These are phyloP conservation scores for Neopipo cinnamomea DNA, from an alignment of 2,113 vertebrate genomes.

Conservation along the genomic window DNA sequence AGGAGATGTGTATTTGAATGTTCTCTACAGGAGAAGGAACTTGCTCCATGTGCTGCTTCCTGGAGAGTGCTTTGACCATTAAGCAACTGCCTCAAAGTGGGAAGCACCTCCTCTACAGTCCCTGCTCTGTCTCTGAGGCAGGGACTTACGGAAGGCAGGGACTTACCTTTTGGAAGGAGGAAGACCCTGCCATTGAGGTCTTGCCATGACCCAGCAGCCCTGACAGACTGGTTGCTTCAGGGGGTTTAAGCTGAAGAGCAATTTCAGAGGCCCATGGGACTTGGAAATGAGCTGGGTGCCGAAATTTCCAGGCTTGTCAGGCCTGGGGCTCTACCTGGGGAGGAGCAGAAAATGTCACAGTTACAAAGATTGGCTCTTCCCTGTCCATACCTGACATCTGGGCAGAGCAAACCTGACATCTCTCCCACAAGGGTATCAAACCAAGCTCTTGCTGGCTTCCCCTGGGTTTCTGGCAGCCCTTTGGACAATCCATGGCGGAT, in stretches of 20 bases:
- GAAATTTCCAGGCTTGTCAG: background rate
- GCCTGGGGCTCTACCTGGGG: background rate
- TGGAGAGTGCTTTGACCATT: background rate
- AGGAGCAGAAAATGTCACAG: background rate
- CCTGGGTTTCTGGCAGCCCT: background rate
- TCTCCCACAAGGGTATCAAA: background rate
- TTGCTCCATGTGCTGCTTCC: fast-evolving
- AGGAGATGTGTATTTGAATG: fast-evolving
- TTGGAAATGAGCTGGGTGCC: background rate
- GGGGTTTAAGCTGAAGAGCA: background rate
- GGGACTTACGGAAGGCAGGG: no score
- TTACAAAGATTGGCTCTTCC: background rate
- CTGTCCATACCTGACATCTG: background rate
- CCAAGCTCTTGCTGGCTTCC: background rate
- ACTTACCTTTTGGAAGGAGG: background rate
- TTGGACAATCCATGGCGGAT: background rate
- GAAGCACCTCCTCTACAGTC: background rate
- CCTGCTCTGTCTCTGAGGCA: background rate
- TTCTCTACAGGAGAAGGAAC: background rate
- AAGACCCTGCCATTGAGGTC: background rate
- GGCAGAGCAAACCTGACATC: background rate
- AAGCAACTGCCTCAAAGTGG: background rate
- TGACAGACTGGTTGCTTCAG: background rate
- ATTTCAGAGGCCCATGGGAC: background rate
- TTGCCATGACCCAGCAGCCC: background rate